Evolutionary conservation across 1,140 invertebrate genomes (phyloP), one percentile per base, ranked within the genome.

Genomic region (Bombus difficillimus): DNA sequence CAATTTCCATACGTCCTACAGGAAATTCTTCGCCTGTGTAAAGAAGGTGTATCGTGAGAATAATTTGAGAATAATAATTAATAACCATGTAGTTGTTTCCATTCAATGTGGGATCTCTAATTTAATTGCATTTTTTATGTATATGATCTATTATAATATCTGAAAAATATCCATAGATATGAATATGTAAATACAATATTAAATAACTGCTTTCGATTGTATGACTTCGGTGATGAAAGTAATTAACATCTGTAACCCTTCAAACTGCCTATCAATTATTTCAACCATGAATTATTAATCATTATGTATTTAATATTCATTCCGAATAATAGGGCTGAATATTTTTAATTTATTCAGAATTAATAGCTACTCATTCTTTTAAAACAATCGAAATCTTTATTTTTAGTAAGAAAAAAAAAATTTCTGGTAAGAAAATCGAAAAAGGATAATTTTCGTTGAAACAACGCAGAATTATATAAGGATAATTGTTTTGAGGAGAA

Each of bases 1-100:
- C 88, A 28, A 95, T 90, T 39, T 94, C 93, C 93, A 95, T 94
- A 59, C 90, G 90, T 28, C 95, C 95, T 37, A 95, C 84, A 34
- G 93, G 86, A 83, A 95, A 95, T 83, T 95, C 93, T 89, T 95
- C 95, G 32, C 95, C 95, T 95, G 68, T 18, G 32, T 53, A 10
- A 32, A 22, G 53, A 43, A 37, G 9, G 22, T 18, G 2, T 15
- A 3, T 43, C 3, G 0, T n/a, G 25, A 1, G 13, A 28, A 72
- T 41, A 41, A 13, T n/a, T n/a, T 5, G 0, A 71, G 37, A 39
- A 15, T 71, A 69, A 71, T n/a, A 71, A 41, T 13, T 71, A 9
- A 34, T 25, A 39, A 39, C 10, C 18, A 69, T 13, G 10, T 39
- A 25, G 10, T 39, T 37, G 18, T 25, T 69, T 28, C 28, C 15